Base-by-base conservation (phyloP, 2,113 vertebrate species). In the Numenius arquata region DNA sequence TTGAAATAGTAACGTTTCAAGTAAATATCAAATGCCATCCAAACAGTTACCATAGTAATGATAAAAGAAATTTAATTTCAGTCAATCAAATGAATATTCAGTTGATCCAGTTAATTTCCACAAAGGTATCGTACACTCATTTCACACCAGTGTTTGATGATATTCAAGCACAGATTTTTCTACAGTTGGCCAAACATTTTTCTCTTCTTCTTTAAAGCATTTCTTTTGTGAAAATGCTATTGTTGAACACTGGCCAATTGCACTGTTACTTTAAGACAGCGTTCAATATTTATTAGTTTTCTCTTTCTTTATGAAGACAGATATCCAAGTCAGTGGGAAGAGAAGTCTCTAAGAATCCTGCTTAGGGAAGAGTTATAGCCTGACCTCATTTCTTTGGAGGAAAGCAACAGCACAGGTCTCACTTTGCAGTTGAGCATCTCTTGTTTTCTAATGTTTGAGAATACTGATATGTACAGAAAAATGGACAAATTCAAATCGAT, bases 41-140 rank as follows among this genome's bases (percentile, higher is more conserved):
- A 82, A 95, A 90, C 53, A 55, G 88, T 97, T 97, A 5, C 94
- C 88, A 93, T 83, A 90, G 94, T 18, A 82, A 95, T 88, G 73
- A 79, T 87, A 93, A 89, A 88, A 85, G 55, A 55, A 71, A 82
- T 59, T 65, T 59, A 36, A 70, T 84, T 85, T 53, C 29, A 94
- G 91, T 84, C 90, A 77, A 82, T 81, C 65, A 89, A 71, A 95
- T 83, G 89, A 92, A 95, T 83, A 93, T 87, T 89, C 88, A 86
- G 70, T 27, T 16, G 63, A 53, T 95, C 70, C 45, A 62, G 45
- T 66, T 92, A 29, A 71, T 77, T 90, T 67, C 53, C 56, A 93
- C 43, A 19, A 25, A 58, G 47, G 65, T 41, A 21, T 29, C 53
- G 34, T 61, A 62, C 9, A 1, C 19, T 66, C 30, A 1, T 48